Evolutionary conservation across 2,797 vertebrate species (phyloP).

Genomic region (Sebastes matsubarae): DNA sequence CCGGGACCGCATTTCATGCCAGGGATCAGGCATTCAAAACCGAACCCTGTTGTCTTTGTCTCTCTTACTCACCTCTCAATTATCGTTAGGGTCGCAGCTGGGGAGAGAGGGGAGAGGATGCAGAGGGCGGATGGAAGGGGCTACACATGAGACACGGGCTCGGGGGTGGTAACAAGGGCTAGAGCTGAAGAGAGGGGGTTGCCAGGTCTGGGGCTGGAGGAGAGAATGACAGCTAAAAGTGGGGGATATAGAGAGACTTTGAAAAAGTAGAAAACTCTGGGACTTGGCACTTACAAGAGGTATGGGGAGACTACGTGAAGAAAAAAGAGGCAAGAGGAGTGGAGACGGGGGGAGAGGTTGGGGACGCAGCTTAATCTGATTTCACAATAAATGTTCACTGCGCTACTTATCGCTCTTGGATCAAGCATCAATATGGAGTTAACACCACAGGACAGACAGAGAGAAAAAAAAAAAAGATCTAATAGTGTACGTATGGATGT

Average conservation of each 20-base stretch:
- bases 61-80: constrained; percentile 71
- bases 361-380: constrained; percentile 42
- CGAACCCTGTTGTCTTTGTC: constrained; percentile 55
- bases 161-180: constrained; percentile 21
- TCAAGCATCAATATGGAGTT: neutral
- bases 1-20: constrained; percentile 64
- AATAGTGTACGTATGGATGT: neutral
- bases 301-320: constrained; percentile 32
- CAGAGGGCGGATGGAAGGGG: constrained; percentile 26
- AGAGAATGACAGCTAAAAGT: constrained; percentile 61
- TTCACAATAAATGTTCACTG: constrained; percentile 79
- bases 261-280: constrained; percentile 72
- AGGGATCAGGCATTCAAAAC: constrained; percentile 59
- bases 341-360: constrained; percentile 1
- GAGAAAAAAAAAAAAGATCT: neutral
- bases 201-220: constrained; percentile 5
- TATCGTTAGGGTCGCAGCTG: constrained; percentile 56
- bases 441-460: neutral
- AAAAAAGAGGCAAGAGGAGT: constrained; percentile 42
- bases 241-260: constrained; percentile 15
- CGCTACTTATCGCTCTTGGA: neutral
- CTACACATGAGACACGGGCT: constrained; percentile 15
- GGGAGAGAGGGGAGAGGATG: constrained; percentile 28
- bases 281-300: constrained; percentile 71
- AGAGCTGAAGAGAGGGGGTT: constrained; percentile 9